Percentiles rank a stretch among this genome's conserved stretches.
Conservation (phyloP, 2,797 vertebrate genomes). For the Sternarchorhynchus goeldii region DNA sequence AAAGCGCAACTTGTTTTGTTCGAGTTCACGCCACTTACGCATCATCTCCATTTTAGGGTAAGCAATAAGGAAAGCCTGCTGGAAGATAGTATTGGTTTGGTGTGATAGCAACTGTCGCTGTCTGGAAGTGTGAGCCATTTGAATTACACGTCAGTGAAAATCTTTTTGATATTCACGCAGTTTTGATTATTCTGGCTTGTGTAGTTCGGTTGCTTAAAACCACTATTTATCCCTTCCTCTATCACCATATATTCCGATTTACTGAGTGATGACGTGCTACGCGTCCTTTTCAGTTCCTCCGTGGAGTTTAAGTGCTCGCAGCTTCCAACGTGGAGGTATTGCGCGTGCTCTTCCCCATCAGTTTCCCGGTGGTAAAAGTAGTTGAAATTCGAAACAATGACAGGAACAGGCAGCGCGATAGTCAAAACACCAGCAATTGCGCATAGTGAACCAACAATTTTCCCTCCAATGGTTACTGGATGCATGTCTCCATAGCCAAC, state of each 20-base stretch:
- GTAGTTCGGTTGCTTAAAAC: slow-evolving; percentile 86
- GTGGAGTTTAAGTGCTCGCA: slow-evolving; percentile 87
- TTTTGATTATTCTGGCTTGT: slow-evolving; percentile 89
- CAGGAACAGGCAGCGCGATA: slow-evolving; percentile 94
- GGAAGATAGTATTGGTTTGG: slow-evolving; percentile 16
- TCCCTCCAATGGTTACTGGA: slow-evolving; percentile 97
- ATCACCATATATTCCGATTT: slow-evolving; percentile 95
- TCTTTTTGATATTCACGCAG: slow-evolving; percentile 94
- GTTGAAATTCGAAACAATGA: slow-evolving; percentile 99
- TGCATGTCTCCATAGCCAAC: slow-evolving; percentile 99
- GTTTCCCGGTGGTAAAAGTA: slow-evolving; percentile 99
- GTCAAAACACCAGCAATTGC: slow-evolving; percentile 97
- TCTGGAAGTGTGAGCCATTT: slow-evolving; percentile 13
- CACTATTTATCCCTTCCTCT: slow-evolving; percentile 87
- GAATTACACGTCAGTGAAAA: slow-evolving; percentile 93
- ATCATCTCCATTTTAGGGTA: neutral
- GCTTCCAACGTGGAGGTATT: slow-evolving; percentile 86
- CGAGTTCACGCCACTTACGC: neutral
- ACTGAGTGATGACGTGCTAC: slow-evolving; percentile 90
- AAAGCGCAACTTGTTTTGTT: slow-evolving; percentile 3
- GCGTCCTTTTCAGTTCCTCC: slow-evolving; percentile 86
- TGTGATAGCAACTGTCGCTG: neutral
- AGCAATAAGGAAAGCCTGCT: slow-evolving; percentile 14
- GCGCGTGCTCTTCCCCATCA: slow-evolving; percentile 93
- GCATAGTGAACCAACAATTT: slow-evolving; percentile 95